Percentiles rank a stretch among this genome's conserved stretches.
Evolutionary conservation across 2,797 vertebrate genomes (phyloP).

Genomic region (Gobionotothen gibberifrons): DNA sequence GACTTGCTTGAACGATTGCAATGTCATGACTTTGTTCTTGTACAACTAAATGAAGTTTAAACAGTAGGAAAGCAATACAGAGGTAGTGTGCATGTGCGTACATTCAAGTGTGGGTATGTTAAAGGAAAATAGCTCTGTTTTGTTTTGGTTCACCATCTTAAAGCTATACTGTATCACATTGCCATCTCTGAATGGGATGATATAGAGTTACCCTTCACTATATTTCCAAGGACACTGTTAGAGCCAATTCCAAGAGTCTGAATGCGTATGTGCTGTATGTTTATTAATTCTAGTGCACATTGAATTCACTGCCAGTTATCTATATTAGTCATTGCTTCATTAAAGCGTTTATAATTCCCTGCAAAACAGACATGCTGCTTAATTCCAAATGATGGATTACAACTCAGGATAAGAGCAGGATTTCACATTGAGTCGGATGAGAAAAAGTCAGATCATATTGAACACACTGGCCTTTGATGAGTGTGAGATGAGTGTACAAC

Average conservation of each 20-base stretch:
- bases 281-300: slow-evolving; percentile 21
- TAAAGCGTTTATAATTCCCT: slow-evolving; percentile 7
- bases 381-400: slow-evolving; percentile 29
- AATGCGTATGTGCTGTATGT: slow-evolving; percentile 26
- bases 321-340: slow-evolving; percentile 25
- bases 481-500: slow-evolving; percentile 12
- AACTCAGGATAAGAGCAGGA: slow-evolving; percentile 38
- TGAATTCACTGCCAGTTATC: slow-evolving; percentile 47
- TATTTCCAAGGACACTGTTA: slow-evolving; percentile 8
- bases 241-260: slow-evolving; percentile 10
- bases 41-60: slow-evolving; percentile 46
- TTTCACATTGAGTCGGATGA: slow-evolving; percentile 2
- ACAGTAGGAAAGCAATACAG: slow-evolving; percentile 64
- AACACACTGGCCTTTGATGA: slow-evolving; percentile 19
- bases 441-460: slow-evolving; percentile 5
- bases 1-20: slow-evolving; percentile 59
- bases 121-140: slow-evolving; percentile 65
- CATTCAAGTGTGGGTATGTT: slow-evolving; percentile 50
- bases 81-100: slow-evolving; percentile 53
- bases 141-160: slow-evolving; percentile 1
- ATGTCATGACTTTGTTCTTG: slow-evolving; percentile 60
- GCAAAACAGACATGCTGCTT: slow-evolving; percentile 11
- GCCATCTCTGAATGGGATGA: slow-evolving; percentile 15
- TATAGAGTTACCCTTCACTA: slow-evolving; percentile 21
- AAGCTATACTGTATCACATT: neutral